phyloP scores from a whole-genome alignment of 2,113 vertebrate species.

The Solenodon paradoxus region DNA sequence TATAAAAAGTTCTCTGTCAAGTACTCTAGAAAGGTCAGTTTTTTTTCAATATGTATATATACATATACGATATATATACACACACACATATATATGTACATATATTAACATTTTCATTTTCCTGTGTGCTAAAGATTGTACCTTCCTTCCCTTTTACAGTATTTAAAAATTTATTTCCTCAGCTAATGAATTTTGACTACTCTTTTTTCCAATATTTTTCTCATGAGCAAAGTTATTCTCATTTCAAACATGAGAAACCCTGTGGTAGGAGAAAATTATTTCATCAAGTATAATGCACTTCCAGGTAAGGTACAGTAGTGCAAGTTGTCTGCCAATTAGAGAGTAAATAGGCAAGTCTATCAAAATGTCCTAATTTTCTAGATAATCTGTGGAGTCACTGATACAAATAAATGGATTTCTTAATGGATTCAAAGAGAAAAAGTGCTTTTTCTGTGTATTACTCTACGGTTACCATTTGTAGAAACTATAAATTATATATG shows the following conservation, averaged over 20 bases:
- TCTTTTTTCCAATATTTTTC: conserved; percentile 36
- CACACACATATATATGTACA: neutral
- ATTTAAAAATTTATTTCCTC: neutral
- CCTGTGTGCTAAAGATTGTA: neutral
- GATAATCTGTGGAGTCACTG: neutral
- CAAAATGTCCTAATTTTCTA: conserved; percentile 29
- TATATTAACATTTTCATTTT: neutral
- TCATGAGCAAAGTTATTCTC: conserved; percentile 43
- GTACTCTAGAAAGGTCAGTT: no score
- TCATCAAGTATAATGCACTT: conserved; percentile 50
- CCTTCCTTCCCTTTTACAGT: neutral
- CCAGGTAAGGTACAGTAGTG: neutral
- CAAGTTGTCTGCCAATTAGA: conserved; percentile 46
- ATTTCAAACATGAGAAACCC: conserved; percentile 49
- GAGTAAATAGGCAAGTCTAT: conserved; percentile 38
- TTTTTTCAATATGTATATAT: no score
- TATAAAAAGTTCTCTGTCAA: no score
- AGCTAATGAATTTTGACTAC: neutral
- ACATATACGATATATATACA: no score
- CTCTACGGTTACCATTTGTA: neutral
- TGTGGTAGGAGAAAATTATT: conserved; percentile 50
- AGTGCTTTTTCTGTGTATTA: neutral
- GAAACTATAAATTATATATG: conserved; percentile 22
- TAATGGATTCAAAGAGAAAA: conserved; percentile 39
- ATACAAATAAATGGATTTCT: conserved; percentile 42